Conservation (phyloP, 2,797 vertebrate species). For the Thaleichthys pacificus region DNA sequence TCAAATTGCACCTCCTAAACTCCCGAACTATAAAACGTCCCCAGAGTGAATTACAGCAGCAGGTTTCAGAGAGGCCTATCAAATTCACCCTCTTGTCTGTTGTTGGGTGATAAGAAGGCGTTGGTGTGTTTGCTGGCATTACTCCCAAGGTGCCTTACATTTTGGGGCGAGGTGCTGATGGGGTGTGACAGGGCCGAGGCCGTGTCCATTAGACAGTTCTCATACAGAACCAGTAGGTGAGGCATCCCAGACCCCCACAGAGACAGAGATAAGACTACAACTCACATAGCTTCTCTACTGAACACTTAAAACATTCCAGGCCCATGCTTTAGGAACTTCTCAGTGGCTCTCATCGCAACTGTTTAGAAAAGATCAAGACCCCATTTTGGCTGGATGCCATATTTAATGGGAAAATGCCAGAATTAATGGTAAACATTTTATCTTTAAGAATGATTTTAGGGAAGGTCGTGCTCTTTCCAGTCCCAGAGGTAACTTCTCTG, state of each 20-base stretch:
- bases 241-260: constrained; percentile 50
- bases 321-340: constrained; percentile 26
- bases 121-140: constrained; percentile 36
- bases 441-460: constrained; percentile 49
- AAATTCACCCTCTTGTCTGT: constrained; percentile 39
- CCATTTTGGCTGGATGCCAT: constrained; percentile 31
- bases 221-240: constrained; percentile 51
- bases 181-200: constrained; percentile 27
- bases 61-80: constrained; percentile 39
- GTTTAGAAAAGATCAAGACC: constrained; percentile 54
- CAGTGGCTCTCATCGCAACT: constrained; percentile 40
- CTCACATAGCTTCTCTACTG: constrained; percentile 42
- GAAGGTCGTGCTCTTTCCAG: constrained; percentile 32
- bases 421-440: constrained; percentile 50
- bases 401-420: constrained; percentile 51
- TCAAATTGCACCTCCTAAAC: constrained; percentile 35
- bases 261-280: constrained; percentile 60
- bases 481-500: not conserved
- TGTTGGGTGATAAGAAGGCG: constrained; percentile 42
- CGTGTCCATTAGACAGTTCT: constrained; percentile 51
- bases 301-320: constrained; percentile 59
- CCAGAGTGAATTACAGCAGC: constrained; percentile 29
- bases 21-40: constrained; percentile 14
- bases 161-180: constrained; percentile 40
- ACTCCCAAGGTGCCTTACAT: constrained; percentile 26